Evolutionary conservation across 2,797 vertebrate genomes (phyloP).

Genomic region (Zonotrichia albicollis): DNA sequence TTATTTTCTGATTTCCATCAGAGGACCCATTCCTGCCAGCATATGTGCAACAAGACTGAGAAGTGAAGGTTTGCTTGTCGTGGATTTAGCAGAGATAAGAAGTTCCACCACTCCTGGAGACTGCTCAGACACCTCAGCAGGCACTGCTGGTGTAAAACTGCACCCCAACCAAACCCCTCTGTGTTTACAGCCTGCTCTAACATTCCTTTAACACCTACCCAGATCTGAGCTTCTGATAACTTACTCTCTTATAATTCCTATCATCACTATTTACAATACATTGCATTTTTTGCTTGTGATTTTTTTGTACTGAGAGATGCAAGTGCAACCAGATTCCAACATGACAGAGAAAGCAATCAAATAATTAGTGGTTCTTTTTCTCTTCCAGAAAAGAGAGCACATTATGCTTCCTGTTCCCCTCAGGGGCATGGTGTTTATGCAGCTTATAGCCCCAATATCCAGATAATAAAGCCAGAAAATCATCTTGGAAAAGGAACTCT

Average conservation of each 20-base stretch:
- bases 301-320: background rate
- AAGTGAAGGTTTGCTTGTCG: background rate
- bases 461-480: background rate
- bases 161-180: background rate
- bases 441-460: background rate
- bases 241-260: background rate
- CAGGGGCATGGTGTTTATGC: background rate
- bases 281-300: background rate
- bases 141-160: background rate
- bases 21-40: constrained; percentile 23
- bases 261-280: background rate
- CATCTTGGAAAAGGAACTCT: background rate
- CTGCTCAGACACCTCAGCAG: background rate
- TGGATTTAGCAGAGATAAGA: background rate
- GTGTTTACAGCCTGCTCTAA: background rate
- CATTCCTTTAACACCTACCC: background rate
- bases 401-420: background rate
- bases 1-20: constrained; percentile 40
- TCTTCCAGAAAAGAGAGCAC: background rate
- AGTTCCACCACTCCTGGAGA: background rate
- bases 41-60: background rate
- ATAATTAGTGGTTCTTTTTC: background rate
- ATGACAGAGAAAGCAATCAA: background rate
- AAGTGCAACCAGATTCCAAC: background rate
- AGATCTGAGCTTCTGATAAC: background rate